A percentile compares a stretch with the other conserved stretches of the same genome.
These are phyloP conservation scores for Trogon melanurus DNA, from an alignment of 2,113 vertebrate species.

Conservation along the genomic window DNA sequence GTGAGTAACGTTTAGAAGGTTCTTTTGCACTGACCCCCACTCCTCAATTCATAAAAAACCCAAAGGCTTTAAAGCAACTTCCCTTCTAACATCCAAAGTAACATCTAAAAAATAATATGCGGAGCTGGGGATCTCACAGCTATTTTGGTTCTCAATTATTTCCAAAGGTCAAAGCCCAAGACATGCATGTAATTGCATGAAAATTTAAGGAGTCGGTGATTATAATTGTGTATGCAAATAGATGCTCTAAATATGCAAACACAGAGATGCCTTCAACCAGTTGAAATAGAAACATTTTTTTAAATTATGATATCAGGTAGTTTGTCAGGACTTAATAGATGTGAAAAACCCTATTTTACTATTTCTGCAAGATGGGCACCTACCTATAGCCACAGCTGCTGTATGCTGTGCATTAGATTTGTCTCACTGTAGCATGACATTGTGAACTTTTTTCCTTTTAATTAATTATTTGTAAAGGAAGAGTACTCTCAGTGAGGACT, in stretches of 20 bases:
- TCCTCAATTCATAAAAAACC: background rate
- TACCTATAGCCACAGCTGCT: background rate
- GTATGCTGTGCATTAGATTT: background rate
- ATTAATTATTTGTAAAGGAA: background rate
- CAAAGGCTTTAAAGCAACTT: background rate
- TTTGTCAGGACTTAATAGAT: background rate
- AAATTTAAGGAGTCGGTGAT: background rate
- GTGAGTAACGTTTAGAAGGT: background rate
- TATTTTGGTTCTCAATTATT: background rate
- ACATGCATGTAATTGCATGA: background rate
- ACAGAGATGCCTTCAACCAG: background rate
- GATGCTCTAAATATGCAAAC: background rate
- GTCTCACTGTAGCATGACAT: background rate
- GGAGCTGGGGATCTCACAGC: background rate
- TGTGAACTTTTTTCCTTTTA: background rate
- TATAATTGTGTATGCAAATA: background rate
- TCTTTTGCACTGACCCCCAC: background rate
- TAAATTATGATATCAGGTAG: background rate
- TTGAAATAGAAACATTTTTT: background rate
- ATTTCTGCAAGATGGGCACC: background rate
- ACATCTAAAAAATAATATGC: background rate
- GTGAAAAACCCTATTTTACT: background rate
- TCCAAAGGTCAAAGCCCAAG: background rate
- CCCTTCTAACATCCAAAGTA: background rate
- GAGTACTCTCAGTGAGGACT: background rate